Conservation (phyloP, 2,888 invertebrate genomes). For the Calliscelio sp. region DNA sequence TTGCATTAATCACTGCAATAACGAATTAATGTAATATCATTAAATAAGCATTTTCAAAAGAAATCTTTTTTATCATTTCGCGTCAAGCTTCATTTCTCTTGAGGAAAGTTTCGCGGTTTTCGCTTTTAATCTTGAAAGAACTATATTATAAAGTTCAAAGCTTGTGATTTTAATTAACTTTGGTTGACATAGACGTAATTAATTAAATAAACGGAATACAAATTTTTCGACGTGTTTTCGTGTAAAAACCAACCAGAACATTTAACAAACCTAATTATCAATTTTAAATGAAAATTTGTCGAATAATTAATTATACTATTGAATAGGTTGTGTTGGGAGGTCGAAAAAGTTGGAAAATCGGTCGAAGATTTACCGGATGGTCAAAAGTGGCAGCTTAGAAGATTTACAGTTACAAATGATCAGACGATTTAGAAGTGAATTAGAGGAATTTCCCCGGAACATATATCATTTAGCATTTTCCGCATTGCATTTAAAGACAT, state of each 20-base stretch:
- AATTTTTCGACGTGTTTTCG: not conserved
- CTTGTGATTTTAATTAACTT: conserved; percentile 24
- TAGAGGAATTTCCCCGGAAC: conserved; percentile 13
- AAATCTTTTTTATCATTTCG: conserved; percentile 7
- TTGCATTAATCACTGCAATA: too few species aligned
- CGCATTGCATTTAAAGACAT: not conserved
- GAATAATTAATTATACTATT: conserved; percentile 7
- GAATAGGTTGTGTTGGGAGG: too few species aligned
- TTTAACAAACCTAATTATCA: conserved; percentile 6
- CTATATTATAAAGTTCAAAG: conserved; percentile 11
- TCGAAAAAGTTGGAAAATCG: not conserved
- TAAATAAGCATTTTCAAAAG: conserved; percentile 1
- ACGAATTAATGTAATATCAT: too few species aligned
- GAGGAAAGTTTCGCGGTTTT: conserved; percentile 15
- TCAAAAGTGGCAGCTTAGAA: conserved; percentile 19
- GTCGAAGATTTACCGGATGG: conserved; percentile 4
- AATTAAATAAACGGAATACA: conserved; percentile 21
- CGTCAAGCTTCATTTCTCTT: conserved; percentile 24
- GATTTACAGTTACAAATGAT: conserved; percentile 36
- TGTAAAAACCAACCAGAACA: not conserved
- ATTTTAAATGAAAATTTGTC: too few species aligned
- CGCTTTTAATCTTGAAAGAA: conserved; percentile 22
- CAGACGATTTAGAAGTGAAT: conserved; percentile 33
- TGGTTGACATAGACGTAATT: conserved; percentile 8
- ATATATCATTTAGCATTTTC: conserved; percentile 30